Conservation (phyloP, 1,140 invertebrate genomes). For the Campoletis sonorensis region DNA sequence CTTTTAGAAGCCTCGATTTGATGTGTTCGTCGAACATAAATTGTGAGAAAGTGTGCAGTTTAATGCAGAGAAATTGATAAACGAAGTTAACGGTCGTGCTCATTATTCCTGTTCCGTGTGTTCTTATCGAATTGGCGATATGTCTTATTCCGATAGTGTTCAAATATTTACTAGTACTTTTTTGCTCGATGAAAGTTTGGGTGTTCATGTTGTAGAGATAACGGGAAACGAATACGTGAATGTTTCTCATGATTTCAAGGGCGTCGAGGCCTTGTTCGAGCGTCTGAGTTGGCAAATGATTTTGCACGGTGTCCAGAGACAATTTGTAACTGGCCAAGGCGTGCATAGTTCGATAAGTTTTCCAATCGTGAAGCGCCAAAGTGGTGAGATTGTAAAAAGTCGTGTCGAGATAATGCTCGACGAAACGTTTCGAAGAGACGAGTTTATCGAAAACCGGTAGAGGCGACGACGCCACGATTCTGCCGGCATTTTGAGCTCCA, state of each 20-base stretch:
- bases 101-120: constrained; percentile 98
- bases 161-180: constrained; percentile 94
- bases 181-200: constrained; percentile 96
- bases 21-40: constrained; percentile 99
- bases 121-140: constrained; percentile 97
- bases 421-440: constrained; percentile 70
- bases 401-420: constrained; percentile 95
- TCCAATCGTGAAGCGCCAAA: constrained; percentile 98
- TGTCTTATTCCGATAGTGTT: constrained; percentile 98
- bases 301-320: constrained; percentile 88
- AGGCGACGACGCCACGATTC: constrained; percentile 62
- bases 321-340: constrained; percentile 93
- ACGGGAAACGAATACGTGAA: constrained; percentile 95
- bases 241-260: constrained; percentile 97
- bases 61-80: constrained; percentile 96
- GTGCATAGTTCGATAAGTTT: constrained; percentile 97
- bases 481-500: constrained; percentile 70
- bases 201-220: constrained; percentile 98
- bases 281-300: constrained; percentile 96
- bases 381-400: constrained; percentile 99
- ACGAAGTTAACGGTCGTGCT: constrained; percentile 98
- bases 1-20: constrained; percentile 95
- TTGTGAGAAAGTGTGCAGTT: constrained; percentile 97
- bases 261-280: constrained; percentile 99
- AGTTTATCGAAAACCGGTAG: constrained; percentile 63